Evolutionary conservation across 1,140 invertebrate species (phyloP).

Genomic region (Aphelenchoides fujianensis): DNA sequence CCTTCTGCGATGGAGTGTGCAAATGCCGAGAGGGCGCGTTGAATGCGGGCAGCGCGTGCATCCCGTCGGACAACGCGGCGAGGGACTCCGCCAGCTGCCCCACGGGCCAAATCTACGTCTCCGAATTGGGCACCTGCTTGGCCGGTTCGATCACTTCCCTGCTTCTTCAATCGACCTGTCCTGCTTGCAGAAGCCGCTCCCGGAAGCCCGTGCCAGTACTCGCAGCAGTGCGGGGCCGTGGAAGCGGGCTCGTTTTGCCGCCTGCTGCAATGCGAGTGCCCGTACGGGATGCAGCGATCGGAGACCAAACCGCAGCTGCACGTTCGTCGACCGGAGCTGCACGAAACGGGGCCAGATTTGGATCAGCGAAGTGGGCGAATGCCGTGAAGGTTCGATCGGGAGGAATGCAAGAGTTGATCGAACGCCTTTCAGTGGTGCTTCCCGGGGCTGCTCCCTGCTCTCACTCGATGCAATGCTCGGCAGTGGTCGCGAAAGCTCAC

Average conservation of each 20-base stretch:
- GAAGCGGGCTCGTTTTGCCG: constrained; percentile 58
- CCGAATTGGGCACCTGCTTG: constrained; percentile 56
- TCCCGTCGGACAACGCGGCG: constrained; percentile 34
- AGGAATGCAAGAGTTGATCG: not conserved
- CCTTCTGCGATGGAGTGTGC: constrained; percentile 60
- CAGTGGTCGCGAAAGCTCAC: constrained; percentile 50
- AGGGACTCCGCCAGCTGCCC: constrained; percentile 41
- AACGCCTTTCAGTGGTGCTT: constrained; percentile 48
- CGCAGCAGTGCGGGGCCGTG: constrained; percentile 55
- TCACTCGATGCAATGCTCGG: constrained; percentile 59
- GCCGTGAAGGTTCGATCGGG: constrained; percentile 54
- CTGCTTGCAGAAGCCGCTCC: constrained; percentile 49
- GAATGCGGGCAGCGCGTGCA: constrained; percentile 59
- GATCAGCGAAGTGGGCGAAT: constrained; percentile 59
- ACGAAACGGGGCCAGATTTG: constrained; percentile 54
- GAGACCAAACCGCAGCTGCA: constrained; percentile 47
- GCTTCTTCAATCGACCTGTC: constrained; percentile 9
- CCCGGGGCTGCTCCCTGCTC: constrained; percentile 53
- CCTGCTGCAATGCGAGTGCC: constrained; percentile 48
- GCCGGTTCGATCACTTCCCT: constrained; percentile 45
- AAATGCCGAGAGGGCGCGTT: constrained; percentile 57
- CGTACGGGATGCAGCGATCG: constrained; percentile 55
- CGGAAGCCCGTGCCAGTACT: constrained; percentile 59
- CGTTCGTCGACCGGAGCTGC: constrained; percentile 53
- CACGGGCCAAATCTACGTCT: constrained; percentile 54